Conservation (phyloP, 2,797 vertebrate genomes). For the Enteromius treurensis region DNA sequence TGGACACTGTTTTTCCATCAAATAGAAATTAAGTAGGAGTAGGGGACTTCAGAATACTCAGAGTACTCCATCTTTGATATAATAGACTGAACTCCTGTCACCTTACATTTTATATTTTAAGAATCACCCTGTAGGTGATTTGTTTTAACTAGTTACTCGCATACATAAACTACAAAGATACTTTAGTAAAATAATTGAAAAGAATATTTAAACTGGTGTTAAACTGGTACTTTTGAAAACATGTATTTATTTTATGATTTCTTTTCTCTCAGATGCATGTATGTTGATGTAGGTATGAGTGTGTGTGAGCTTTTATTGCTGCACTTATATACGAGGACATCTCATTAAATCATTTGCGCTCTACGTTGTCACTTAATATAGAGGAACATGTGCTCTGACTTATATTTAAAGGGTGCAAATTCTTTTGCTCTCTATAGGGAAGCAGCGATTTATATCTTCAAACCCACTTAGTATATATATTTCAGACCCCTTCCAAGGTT, state of each 20-base stretch:
- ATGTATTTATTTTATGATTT: neutral
- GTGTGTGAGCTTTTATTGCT: slow-evolving; percentile 3
- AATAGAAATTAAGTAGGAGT: neutral
- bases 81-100: neutral
- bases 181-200: neutral
- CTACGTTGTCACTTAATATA: neutral
- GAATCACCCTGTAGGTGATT: neutral
- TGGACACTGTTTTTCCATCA: too few relatives aligned
- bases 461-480: neutral
- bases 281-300: neutral
- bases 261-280: neutral
- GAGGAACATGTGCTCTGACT: neutral
- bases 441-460: neutral
- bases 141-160: neutral
- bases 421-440: neutral
- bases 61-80: neutral
- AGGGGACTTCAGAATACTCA: neutral
- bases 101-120: too few relatives aligned
- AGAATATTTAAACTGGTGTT: neutral
- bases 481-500: neutral
- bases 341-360: neutral
- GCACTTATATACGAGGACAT: neutral
- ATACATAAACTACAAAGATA: neutral
- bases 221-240: neutral
- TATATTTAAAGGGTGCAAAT: neutral